These are phyloP conservation scores for Melinopterus prodromus DNA, from an alignment of 2,888 invertebrate species.

Conservation along the genomic window DNA sequence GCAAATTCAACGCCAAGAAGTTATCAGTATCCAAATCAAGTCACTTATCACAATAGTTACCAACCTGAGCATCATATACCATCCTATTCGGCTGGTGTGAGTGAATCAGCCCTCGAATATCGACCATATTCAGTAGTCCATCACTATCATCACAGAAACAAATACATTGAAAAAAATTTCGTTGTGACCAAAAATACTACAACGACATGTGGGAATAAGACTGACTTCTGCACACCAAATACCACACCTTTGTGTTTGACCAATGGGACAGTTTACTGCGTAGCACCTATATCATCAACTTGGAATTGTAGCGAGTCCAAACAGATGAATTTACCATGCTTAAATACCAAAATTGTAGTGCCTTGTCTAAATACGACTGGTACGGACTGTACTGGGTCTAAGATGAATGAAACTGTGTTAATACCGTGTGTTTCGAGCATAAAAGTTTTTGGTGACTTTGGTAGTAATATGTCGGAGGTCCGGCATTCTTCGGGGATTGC, in stretches of 20 bases:
- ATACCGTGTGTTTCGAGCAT: conserved; percentile 44
- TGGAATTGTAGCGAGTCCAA: conserved; percentile 51
- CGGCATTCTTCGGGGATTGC: conserved; percentile 14
- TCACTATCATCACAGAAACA: conserved; percentile 56
- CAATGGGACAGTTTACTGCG: conserved; percentile 58
- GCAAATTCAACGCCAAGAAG: not conserved
- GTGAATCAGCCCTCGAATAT: conserved; percentile 33
- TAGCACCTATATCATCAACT: conserved; percentile 53
- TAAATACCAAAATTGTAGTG: conserved; percentile 35
- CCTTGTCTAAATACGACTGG: conserved; percentile 42
- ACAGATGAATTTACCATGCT: conserved; percentile 48
- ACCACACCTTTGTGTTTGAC: conserved; percentile 56
- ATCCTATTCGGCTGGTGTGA: conserved; percentile 30
- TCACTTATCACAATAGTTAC: not conserved
- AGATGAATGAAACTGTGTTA: conserved; percentile 44
- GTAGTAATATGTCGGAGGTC: conserved; percentile 23
- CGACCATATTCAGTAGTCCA: conserved; percentile 52
- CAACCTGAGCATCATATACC: not conserved
- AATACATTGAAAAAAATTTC: conserved; percentile 48
- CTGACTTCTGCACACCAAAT: conserved; percentile 54
- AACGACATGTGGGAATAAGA: conserved; percentile 54
- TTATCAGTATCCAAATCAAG: not conserved
- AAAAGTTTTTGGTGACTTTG: conserved; percentile 41
- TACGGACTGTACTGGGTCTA: conserved; percentile 48
- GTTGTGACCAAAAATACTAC: conserved; percentile 54